These are phyloP conservation scores for Capreolus pygargus DNA, from an alignment of 2,113 vertebrate genomes.

Conservation along the genomic window DNA sequence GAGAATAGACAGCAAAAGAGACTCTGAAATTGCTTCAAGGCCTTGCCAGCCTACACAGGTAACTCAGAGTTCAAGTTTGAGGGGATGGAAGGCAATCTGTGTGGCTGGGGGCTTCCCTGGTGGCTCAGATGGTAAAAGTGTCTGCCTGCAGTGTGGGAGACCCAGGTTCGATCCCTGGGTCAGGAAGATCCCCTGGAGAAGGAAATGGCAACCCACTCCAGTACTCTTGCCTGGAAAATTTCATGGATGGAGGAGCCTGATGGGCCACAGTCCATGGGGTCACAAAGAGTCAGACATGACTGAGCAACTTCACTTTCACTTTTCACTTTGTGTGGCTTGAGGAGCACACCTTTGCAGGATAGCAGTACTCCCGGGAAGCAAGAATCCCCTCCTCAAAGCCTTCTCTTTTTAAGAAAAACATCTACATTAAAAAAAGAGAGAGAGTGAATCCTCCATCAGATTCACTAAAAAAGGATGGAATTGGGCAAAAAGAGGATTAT, in stretches of 20 bases:
- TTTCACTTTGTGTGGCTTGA: background rate
- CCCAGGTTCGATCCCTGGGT: too few species aligned
- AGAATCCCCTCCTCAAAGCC: background rate
- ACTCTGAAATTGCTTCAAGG: background rate
- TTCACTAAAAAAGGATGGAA: background rate
- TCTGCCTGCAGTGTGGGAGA: too few species aligned
- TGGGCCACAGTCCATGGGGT: too few species aligned
- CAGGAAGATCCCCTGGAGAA: too few species aligned
- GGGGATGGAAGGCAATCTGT: background rate
- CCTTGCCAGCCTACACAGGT: background rate
- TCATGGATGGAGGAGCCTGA: too few species aligned
- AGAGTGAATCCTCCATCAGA: background rate
- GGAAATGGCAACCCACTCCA: too few species aligned
- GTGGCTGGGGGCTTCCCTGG: background rate
- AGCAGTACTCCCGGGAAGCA: background rate
- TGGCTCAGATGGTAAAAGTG: too few species aligned
- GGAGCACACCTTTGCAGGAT: background rate
- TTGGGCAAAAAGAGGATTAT: background rate
- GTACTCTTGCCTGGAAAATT: too few species aligned
- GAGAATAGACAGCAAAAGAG: background rate
- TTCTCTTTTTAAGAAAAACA: constrained; percentile 3
- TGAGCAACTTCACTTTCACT: too few species aligned
- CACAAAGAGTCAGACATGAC: too few species aligned
- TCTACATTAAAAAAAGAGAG: background rate
- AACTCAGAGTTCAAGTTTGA: background rate